Percentiles rank a stretch among this genome's conserved stretches.
Evolutionary conservation across 2,797 vertebrate genomes (phyloP).

Genomic region (Limnodromus scolopaceus): DNA sequence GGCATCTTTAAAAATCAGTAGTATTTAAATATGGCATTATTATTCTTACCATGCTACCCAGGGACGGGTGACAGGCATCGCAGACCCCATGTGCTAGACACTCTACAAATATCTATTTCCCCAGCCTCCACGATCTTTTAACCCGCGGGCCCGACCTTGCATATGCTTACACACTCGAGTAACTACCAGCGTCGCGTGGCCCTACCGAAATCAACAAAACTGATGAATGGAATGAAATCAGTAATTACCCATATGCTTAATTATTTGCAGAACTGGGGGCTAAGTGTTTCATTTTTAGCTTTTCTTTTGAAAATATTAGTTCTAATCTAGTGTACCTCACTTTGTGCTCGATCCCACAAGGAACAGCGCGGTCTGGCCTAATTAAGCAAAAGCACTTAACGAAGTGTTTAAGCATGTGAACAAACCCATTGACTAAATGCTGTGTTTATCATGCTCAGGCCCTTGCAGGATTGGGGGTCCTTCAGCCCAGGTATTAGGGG

Average conservation of each 20-base stretch:
- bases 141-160: neutral
- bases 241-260: constrained; percentile 68
- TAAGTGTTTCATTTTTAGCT: constrained; percentile 42
- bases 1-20: neutral
- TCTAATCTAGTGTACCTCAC: neutral
- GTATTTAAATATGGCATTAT: neutral
- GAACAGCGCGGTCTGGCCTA: neutral
- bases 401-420: neutral
- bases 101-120: neutral
- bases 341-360: neutral
- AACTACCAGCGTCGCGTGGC: neutral
- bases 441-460: fast-evolving
- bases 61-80: fast-evolving
- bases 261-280: constrained; percentile 48
- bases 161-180: neutral
- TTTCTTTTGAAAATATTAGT: neutral
- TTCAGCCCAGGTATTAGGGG: neutral
- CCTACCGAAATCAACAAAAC: neutral
- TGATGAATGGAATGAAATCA: constrained; percentile 40
- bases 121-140: neutral
- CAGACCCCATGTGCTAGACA: neutral
- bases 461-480: neutral
- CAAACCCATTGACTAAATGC: neutral
- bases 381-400: constrained; percentile 45
- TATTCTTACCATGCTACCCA: neutral